A percentile compares a stretch with the other conserved stretches of the same genome.
Conservation (phyloP, 2,113 vertebrate genomes). For the Pseudorhombus dupliciocellatus region DNA sequence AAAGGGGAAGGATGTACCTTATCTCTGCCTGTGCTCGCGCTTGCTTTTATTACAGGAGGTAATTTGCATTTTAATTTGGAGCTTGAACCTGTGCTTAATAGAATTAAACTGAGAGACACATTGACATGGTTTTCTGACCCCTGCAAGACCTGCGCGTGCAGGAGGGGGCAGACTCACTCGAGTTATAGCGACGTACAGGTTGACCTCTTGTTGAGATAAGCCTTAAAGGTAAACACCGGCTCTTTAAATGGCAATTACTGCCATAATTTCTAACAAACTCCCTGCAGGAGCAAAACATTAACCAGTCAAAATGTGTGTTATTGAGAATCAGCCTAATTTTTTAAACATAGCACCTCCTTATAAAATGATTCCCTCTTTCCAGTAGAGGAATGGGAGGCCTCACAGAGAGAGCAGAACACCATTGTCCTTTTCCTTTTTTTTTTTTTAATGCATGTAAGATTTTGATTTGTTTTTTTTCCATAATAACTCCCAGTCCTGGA, state of each 20-base stretch:
- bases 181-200: constrained; percentile 43
- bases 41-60: constrained; percentile 73
- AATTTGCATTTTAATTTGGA: constrained; percentile 87
- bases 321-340: constrained; percentile 43
- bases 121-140: constrained; percentile 77
- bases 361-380: constrained; percentile 26
- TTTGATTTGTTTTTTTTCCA: constrained; percentile 66
- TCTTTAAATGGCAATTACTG: constrained; percentile 72
- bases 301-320: constrained; percentile 50
- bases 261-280: constrained; percentile 52
- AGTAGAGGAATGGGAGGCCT: constrained; percentile 29
- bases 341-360: constrained; percentile 7
- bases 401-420: constrained; percentile 35
- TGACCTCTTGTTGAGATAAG: constrained; percentile 69
- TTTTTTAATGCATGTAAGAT: constrained; percentile 34
- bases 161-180: constrained; percentile 53
- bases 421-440: constrained; percentile 40
- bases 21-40: constrained; percentile 74
- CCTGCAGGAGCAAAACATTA: constrained; percentile 51
- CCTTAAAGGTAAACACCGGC: constrained; percentile 70
- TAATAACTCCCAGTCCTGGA: constrained; percentile 64
- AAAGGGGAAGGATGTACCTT: constrained; percentile 75
- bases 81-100: constrained; percentile 82
- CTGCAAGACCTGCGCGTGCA: constrained; percentile 49
- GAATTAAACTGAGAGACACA: constrained; percentile 79